Evolutionary conservation across 1,140 invertebrate species (phyloP), one percentile per base, ranked within the genome.

Genomic region (Cherax destructor): DNA sequence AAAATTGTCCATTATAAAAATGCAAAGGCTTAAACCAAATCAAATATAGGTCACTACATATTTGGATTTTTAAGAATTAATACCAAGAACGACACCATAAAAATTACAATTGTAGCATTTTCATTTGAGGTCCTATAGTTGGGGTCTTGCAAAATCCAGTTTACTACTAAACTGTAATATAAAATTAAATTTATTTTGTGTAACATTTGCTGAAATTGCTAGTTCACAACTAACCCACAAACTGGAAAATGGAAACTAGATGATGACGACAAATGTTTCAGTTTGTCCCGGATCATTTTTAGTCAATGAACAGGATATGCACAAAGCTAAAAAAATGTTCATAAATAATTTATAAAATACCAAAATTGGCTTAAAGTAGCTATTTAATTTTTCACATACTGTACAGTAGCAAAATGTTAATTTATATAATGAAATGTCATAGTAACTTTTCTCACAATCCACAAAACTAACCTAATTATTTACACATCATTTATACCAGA

Each of bases 281-380:
- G 30, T 41, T 41, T 41, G 30, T 41, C 30, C 30, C 30, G 30
- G 30, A 41, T 41, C 30, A 41, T 41, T 41, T 41, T 41, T 41
- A 41, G 30, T 41, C 30, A 41, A 41, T 41, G 9, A 4, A 4
- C 6, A 5, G 52, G 1, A 74, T 30, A 74, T 74, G n/a, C 69
- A 74, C 69, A 74, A 30, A 30, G 21, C 69, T 41, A 74, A 41
- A 41, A 41, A 41, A 74, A 74, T 74, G 30, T 74, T 24, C n/a
- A 74, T 74, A 74, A 74, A 30, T 74, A 74, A 69, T 69, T 41
- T 74, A 30, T 30, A 74, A 74, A 74, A 24, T 74, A 24, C n/a
- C 24, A 74, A 74, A 74, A 24, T 74, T 74, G 11, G 6, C 24
- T 74, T 74, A 9, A 10, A 74, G 69, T 30, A 21, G 61, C 61